A percentile compares a stretch with the other conserved stretches of the same genome.
These are phyloP conservation scores for Apis cerana DNA, from an alignment of 1,140 invertebrate species.

Conservation along the genomic window DNA sequence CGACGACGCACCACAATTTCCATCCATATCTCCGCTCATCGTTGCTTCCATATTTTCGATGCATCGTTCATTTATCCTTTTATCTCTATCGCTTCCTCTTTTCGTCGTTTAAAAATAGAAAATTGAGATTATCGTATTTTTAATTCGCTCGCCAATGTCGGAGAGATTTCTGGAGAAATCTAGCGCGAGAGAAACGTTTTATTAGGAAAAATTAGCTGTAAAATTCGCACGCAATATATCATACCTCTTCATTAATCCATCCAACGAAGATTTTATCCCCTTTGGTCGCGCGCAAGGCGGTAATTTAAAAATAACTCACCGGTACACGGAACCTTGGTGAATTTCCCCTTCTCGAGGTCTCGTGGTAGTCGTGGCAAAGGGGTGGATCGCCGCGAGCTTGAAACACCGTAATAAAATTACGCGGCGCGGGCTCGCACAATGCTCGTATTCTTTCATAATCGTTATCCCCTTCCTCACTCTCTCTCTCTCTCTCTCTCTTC, in stretches of 20 bases:
- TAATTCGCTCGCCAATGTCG: too few relatives aligned
- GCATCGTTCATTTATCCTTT: too few relatives aligned
- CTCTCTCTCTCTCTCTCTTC: too few relatives aligned
- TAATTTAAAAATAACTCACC: slow-evolving; percentile 11
- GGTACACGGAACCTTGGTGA: too few relatives aligned
- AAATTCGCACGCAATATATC: neutral
- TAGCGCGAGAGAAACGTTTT: neutral
- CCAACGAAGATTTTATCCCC: neutral
- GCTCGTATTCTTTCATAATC: slow-evolving; percentile 31
- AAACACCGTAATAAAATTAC: slow-evolving; percentile 28
- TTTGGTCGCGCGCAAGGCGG: too few relatives aligned
- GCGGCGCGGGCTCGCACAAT: neutral
- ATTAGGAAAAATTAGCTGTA: neutral
- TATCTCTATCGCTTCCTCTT: too few relatives aligned
- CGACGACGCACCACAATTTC: too few relatives aligned
- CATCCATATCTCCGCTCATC: too few relatives aligned
- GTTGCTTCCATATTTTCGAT: too few relatives aligned
- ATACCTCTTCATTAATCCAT: neutral
- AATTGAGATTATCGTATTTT: too few relatives aligned
- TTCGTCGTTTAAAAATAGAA: too few relatives aligned
- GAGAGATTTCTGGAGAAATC: neutral
- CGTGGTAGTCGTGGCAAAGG: neutral
- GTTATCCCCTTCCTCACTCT: neutral
- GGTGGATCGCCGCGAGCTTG: neutral
- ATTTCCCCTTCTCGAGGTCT: neutral